Conservation (phyloP, 2,113 vertebrate genomes). For the Proterorhinus semilunaris region DNA sequence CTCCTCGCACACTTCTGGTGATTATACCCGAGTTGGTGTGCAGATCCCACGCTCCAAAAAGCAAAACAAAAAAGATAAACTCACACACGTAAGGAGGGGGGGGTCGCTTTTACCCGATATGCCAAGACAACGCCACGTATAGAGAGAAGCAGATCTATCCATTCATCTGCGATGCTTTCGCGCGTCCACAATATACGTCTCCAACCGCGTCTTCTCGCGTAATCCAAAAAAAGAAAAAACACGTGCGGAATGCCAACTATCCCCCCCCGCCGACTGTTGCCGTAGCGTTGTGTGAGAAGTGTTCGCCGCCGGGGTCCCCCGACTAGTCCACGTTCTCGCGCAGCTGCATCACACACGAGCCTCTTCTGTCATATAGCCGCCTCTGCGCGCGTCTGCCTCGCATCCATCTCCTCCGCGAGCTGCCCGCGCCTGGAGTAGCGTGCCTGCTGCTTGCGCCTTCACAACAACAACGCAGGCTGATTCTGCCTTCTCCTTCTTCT, state of each 20-base stretch:
- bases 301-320: slow-evolving; percentile 18
- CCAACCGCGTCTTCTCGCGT: slow-evolving; percentile 21
- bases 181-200: slow-evolving; percentile 18
- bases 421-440: not conserved
- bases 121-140: not conserved
- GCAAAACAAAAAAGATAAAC: not conserved
- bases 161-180: not conserved
- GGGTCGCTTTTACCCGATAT: not conserved
- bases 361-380: slow-evolving; percentile 43
- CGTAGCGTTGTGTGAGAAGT: not conserved
- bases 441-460: not conserved
- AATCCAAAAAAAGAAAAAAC: slow-evolving; percentile 16
- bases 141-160: not conserved
- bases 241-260: slow-evolving; percentile 43
- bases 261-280: slow-evolving; percentile 18
- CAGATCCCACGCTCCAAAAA: slow-evolving; percentile 14
- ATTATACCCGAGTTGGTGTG: slow-evolving; percentile 42
- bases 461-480: slow-evolving; percentile 57
- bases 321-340: slow-evolving; percentile 24
- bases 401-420: slow-evolving; percentile 48
- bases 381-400: slow-evolving; percentile 52
- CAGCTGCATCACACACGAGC: slow-evolving; percentile 60
- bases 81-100: not conserved
- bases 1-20: slow-evolving; percentile 45
- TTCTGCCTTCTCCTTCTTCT: not conserved